Conservation (phyloP, 1,140 invertebrate species). For the Globodera ellingtonae region DNA sequence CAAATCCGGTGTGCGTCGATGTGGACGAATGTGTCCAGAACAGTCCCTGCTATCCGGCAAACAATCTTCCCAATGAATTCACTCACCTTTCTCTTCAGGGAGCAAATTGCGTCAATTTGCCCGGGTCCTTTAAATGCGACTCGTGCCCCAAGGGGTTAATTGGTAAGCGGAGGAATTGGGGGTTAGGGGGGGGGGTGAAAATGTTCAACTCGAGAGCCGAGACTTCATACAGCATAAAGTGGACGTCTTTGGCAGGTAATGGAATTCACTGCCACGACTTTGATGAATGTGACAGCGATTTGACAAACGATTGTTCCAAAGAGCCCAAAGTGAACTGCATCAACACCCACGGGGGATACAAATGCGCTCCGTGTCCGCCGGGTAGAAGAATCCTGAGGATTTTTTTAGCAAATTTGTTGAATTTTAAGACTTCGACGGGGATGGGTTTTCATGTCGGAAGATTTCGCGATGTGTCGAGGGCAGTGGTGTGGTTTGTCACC, state of each 20-base stretch:
- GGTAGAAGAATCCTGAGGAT: constrained; percentile 49
- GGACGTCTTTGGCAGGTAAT: constrained; percentile 48
- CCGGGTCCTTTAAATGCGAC: constrained; percentile 57
- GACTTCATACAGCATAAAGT: no score
- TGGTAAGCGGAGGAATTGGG: constrained; percentile 28
- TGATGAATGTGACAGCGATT: constrained; percentile 54
- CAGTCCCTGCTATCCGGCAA: constrained; percentile 58
- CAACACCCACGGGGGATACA: constrained; percentile 65
- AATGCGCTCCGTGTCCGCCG: constrained; percentile 67
- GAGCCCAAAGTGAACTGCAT: constrained; percentile 56
- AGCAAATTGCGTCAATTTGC: constrained; percentile 54
- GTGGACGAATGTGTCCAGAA: constrained; percentile 57
- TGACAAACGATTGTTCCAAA: constrained; percentile 56
- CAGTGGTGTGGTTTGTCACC: constrained; percentile 4
- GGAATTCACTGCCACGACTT: constrained; percentile 57
- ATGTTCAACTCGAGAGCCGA: not conserved
- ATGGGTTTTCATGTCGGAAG: constrained; percentile 39
- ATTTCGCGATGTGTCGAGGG: constrained; percentile 29
- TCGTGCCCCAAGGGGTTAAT: constrained; percentile 53
- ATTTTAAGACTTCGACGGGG: constrained; percentile 30
- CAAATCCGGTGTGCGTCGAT: constrained; percentile 58
- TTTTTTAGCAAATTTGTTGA: not conserved
- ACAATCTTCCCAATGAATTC: constrained; percentile 7
- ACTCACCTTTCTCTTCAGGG: not conserved
- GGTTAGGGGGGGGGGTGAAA: not conserved